Evolutionary conservation across 2,113 vertebrate genomes (phyloP).

Genomic region (Nesogale talazaci): DNA sequence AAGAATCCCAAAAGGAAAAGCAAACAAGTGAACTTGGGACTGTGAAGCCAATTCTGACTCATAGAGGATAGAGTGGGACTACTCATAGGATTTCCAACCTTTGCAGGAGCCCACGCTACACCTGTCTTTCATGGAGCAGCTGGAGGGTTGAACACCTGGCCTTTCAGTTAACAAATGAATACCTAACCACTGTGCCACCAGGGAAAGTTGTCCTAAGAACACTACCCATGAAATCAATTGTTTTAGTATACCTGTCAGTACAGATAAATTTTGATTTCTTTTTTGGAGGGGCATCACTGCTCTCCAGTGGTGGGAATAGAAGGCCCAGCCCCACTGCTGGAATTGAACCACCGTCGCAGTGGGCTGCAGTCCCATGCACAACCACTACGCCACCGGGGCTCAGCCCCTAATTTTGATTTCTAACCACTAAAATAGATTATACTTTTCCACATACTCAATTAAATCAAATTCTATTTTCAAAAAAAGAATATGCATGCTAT

Average conservation of each 20-base stretch:
- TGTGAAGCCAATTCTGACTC: neutral
- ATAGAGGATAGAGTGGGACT: neutral
- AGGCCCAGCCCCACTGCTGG: too few relatives aligned
- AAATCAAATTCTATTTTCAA: neutral
- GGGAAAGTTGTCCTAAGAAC: neutral
- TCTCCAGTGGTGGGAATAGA: too few relatives aligned
- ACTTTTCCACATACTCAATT: neutral
- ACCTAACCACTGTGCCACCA: neutral
- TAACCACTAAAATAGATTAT: conserved; percentile 38
- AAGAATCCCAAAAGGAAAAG: neutral
- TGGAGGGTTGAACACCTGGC: neutral
- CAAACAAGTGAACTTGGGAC: neutral
- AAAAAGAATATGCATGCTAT: neutral
- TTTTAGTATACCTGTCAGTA: neutral
- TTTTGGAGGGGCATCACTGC: too few relatives aligned
- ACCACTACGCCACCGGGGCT: too few relatives aligned
- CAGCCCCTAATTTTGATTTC: neutral
- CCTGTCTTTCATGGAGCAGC: too few relatives aligned
- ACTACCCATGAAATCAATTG: neutral
- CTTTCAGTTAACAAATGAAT: neutral
- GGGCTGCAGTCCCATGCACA: too few relatives aligned
- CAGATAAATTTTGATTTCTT: neutral
- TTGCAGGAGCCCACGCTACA: neutral
- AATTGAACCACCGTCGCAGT: too few relatives aligned
- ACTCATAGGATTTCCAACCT: neutral